Base-by-base conservation (phyloP, 1,140 invertebrate species). In the Aricia agestis region DNA sequence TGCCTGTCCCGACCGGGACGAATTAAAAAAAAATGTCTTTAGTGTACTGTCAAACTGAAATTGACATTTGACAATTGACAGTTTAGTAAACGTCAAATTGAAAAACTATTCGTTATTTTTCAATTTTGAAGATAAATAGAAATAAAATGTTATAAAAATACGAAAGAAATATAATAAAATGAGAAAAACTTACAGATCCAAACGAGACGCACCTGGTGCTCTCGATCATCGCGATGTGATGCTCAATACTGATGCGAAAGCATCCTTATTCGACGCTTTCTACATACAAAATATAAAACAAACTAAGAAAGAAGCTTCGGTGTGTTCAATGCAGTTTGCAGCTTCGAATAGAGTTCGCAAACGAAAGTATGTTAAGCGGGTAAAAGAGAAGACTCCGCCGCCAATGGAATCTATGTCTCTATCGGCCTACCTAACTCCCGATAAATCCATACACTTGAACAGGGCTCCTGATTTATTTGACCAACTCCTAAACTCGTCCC, bases 211-310 rank as follows among this genome's bases (percentile, higher is more conserved):
- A 7, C 79, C 75, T 6, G 81, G 80, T 59, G 81, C 75, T 57
- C 31, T 91, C 57, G 85, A 90, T 68, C 83, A 78, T 13, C 80
- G 78, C 76, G 82, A 85, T 78, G 74, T 86, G 58, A 74, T 85
- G 9, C 71, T 82, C 72, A 78, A 74, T 45, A 73, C 86, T 9
- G 85, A 90, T 59, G 76, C 81, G 13, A 88, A 86, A 74, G 80
- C 77, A 72, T 86, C 87, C 6, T 74, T 78, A 68, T 90, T 90
- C 65, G 87, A 90, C 71, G 87, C 87, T 10, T 91, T 83, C 83
- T 91, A 87, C 63, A 91, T 88, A 68, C 78, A 86, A 78, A 91
- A 91, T 76, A 83, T 91, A 41, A 91, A 91, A 73, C 84, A 86
- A 82, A 85, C 82, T 42, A 90, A 89, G 69, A 79, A 85, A 61